Evolutionary conservation across 1,140 invertebrate genomes (phyloP).

Genomic region (Magallana angulata): DNA sequence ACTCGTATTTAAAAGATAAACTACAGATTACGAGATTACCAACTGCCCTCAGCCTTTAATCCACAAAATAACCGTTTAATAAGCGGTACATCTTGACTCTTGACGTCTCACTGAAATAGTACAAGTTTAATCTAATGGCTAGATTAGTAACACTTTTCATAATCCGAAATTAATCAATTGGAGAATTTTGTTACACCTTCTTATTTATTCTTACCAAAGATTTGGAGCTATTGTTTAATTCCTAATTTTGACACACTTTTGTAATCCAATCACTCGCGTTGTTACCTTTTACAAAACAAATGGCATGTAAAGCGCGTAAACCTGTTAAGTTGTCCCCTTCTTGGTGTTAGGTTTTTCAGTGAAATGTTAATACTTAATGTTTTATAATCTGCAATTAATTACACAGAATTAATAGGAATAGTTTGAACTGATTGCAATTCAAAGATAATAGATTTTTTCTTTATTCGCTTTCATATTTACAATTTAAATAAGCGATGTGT

Average conservation of each 20-base stretch:
- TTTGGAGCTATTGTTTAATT: not conserved
- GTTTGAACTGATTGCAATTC: too few species aligned
- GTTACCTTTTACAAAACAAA: slow-evolving; percentile 11
- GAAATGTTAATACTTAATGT: too few species aligned
- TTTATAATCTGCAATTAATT: too few species aligned
- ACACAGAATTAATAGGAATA: too few species aligned
- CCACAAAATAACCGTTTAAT: not conserved
- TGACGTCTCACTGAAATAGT: not conserved
- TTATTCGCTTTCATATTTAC: too few species aligned
- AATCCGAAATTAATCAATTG: not conserved
- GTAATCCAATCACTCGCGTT: slow-evolving; percentile 5
- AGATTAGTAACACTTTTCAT: slow-evolving; percentile 7
- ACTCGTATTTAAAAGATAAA: not conserved
- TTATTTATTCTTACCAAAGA: not conserved
- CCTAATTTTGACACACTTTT: slow-evolving; percentile 13
- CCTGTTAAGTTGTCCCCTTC: not conserved
- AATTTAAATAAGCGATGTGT: too few species aligned
- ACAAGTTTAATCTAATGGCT: not conserved
- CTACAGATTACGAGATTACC: not conserved
- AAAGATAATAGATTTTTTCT: too few species aligned
- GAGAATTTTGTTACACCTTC: not conserved
- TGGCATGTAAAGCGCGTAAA: not conserved
- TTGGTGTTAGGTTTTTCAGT: not conserved
- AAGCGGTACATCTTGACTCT: slow-evolving; percentile 13
- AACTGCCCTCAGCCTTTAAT: not conserved